Evolutionary conservation across 2,113 vertebrate genomes (phyloP).

Genomic region (Petroica traversi): DNA sequence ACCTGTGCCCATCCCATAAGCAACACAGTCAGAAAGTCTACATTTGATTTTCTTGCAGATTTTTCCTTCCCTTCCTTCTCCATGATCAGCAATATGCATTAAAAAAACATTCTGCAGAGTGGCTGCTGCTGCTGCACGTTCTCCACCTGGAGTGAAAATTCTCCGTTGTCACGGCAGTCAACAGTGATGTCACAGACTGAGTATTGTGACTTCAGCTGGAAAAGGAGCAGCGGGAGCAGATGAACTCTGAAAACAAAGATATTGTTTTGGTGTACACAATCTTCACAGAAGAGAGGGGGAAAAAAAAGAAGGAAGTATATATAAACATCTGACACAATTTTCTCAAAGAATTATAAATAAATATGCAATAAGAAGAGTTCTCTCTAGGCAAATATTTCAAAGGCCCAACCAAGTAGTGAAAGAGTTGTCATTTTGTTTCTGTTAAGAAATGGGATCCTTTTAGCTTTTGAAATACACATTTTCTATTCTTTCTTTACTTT

Average conservation of each 20-base stretch:
- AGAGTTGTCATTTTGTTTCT: background rate
- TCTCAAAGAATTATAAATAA: background rate
- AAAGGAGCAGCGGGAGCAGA: background rate
- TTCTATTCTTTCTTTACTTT: background rate
- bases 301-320: background rate
- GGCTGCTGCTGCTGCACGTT: background rate
- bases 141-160: slow-evolving; percentile 31
- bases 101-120: background rate
- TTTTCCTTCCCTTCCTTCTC: background rate
- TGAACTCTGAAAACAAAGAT: slow-evolving; percentile 1
- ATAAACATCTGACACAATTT: background rate
- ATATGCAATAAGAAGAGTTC: background rate
- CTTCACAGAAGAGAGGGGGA: background rate
- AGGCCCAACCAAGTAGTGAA: background rate
- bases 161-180: background rate
- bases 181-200: background rate
- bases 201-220: slow-evolving; percentile 23
- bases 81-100: background rate
- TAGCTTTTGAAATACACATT: background rate
- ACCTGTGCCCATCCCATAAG: background rate
- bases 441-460: background rate
- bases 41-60: background rate
- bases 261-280: slow-evolving; percentile 18
- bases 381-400: background rate
- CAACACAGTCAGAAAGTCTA: background rate